These are phyloP conservation scores for Ctenomys sociabilis DNA, from an alignment of 2,113 vertebrate species.

Conservation along the genomic window DNA sequence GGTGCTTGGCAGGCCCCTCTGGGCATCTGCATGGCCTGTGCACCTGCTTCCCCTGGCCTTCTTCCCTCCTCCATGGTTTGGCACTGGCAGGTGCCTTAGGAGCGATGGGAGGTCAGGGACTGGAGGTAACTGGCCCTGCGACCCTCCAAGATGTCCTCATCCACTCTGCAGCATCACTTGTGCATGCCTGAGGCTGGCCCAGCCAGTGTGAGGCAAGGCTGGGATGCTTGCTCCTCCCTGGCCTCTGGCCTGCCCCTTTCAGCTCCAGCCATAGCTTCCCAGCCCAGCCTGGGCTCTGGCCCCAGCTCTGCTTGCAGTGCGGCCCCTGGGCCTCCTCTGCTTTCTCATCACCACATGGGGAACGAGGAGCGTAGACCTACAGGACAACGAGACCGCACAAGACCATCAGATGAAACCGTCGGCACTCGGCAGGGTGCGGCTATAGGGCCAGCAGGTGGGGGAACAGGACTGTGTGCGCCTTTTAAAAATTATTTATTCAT, in stretches of 20 bases:
- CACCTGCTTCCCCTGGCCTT: neutral
- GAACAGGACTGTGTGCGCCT: fast-evolving
- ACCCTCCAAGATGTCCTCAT: too few relatives aligned
- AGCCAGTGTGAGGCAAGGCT: neutral
- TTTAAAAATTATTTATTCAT: too few relatives aligned
- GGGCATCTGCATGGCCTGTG: neutral
- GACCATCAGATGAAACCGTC: neutral
- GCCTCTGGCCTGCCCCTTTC: neutral
- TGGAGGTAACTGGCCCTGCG: neutral
- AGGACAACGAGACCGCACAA: neutral
- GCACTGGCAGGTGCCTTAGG: neutral
- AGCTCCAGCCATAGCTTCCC: neutral
- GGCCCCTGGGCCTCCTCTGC: neutral
- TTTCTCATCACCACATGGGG: neutral
- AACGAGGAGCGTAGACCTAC: neutral
- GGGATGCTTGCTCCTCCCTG: neutral
- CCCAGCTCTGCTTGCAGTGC: neutral
- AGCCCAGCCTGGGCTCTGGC: too few relatives aligned
- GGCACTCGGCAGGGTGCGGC: neutral
- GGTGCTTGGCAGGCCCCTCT: neutral
- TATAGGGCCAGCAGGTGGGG: neutral
- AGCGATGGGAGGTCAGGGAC: neutral
- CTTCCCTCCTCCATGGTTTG: neutral
- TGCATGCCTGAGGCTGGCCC: neutral
- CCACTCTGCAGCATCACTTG: too few relatives aligned